These are phyloP conservation scores for Aspidoscelis tigris DNA, from an alignment of 2,113 vertebrate species.

Conservation along the genomic window DNA sequence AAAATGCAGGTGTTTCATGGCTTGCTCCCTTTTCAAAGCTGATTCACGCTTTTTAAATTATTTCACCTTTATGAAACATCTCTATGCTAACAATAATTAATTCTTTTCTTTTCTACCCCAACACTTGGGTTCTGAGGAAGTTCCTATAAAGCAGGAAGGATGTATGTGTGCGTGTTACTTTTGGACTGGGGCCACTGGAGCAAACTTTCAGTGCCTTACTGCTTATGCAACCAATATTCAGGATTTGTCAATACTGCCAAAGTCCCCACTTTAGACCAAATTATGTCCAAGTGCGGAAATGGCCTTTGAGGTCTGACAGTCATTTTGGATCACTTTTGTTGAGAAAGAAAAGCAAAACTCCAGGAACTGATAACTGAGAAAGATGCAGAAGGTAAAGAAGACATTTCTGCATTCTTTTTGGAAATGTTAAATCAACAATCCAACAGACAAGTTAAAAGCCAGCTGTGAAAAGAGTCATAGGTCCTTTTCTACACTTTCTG, in stretches of 20 bases:
- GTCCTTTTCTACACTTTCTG: no score
- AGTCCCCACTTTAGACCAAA: no score
- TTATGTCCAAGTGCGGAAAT: no score
- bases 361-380: no score
- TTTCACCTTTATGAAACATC: neutral
- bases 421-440: neutral
- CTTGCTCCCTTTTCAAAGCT: neutral
- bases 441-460: neutral
- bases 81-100: neutral
- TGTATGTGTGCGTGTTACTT: neutral
- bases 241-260: neutral
- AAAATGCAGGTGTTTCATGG: neutral
- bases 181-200: neutral
- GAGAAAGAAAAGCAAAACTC: no score
- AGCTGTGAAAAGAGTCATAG: neutral
- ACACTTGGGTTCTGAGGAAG: neutral
- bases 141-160: neutral
- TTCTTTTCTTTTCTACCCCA: neutral
- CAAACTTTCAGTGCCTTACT: neutral
- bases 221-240: neutral
- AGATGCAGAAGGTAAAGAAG: no score
- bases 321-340: no score
- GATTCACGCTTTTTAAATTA: neutral
- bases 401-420: no score
- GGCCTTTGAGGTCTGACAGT: no score